phyloP scores from a whole-genome alignment of 1,140 invertebrate genomes.

The Elymnias hypermnestra region DNA sequence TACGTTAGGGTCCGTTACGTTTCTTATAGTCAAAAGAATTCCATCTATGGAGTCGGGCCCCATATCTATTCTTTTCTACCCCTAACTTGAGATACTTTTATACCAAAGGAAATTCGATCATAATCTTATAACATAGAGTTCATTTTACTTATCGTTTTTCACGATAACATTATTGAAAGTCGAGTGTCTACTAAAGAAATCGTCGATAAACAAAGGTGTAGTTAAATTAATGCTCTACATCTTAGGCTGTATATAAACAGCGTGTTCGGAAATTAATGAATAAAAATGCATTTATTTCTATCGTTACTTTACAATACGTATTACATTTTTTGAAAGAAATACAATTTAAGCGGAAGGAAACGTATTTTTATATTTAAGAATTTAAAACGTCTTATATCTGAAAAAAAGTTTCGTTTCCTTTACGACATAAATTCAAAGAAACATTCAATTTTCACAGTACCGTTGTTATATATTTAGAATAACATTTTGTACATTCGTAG shows the following conservation, averaged over 20 bases:
- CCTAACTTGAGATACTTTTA: slow-evolving; percentile 34
- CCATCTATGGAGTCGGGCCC: slow-evolving; percentile 57
- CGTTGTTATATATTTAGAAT: too few relatives aligned
- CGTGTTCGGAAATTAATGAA: slow-evolving; percentile 22
- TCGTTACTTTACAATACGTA: too few relatives aligned
- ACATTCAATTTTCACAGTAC: too few relatives aligned
- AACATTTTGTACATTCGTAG: too few relatives aligned
- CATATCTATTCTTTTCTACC: slow-evolving; percentile 71
- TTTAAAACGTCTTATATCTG: too few relatives aligned
- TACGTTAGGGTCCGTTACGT: slow-evolving; percentile 73
- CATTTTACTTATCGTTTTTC: slow-evolving; percentile 9
- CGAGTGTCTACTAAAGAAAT: slow-evolving; percentile 69
- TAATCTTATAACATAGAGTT: slow-evolving; percentile 12
- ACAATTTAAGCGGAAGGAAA: too few relatives aligned
- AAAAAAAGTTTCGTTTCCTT: too few relatives aligned
- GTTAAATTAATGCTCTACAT: slow-evolving; percentile 64
- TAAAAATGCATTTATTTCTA: not conserved
- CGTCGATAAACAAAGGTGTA: slow-evolving; percentile 71
- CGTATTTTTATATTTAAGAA: too few relatives aligned
- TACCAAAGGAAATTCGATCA: slow-evolving; percentile 15
- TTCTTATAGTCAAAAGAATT: slow-evolving; percentile 67
- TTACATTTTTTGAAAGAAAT: too few relatives aligned
- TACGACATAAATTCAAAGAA: too few relatives aligned
- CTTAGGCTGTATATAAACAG: slow-evolving; percentile 44
- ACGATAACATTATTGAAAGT: slow-evolving; percentile 40